Evolutionary conservation across 2,888 invertebrate species (phyloP), one percentile per base, ranked within the genome.

Genomic region (Macropis europaea): DNA sequence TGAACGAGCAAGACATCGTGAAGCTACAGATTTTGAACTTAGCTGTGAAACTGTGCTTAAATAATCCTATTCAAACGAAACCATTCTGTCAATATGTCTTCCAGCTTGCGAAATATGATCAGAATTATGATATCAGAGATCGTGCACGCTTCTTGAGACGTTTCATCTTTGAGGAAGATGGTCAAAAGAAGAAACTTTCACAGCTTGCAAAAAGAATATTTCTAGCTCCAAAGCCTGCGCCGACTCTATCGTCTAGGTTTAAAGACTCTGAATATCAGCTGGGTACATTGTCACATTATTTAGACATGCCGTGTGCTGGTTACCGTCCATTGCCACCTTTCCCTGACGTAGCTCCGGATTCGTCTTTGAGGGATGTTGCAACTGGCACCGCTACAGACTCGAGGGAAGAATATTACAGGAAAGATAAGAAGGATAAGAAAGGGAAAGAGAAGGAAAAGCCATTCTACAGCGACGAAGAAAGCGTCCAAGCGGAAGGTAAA

Each of bases 91-190:
- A 97, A 88, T 99, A 99, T 90, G 95, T 99, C 40, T 95, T 99
- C 86, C 96, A 95, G 79, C 91, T 99, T 84, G 98, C 99, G 0
- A 95, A 97, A 82, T 99, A 99, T 90, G 99, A 99, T 92, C 95
- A 96, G 81, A 98, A 97, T 90, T 99, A 99, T 88, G 99, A 99
- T 91, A 97, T 99, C 57, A 93, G 99, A 22, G 99, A 99, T 91
- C 93, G 98, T 7, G 97, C 98, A 3, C 92, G 99, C 22, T 94
- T 99, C 87, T 91, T 99, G 57, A 94, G 95, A 11, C 95, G 95
- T 73, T 94, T 97, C 81, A 93, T 97, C 26, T 93, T 96, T 80
- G 92, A 91, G 82, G 82, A 89, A 47, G 91, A 91, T 73, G 91
- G 91, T 7, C 90, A 90, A 11, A 91, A 92, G 50, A 86, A 84